Evolutionary conservation across 1,140 invertebrate genomes (phyloP), one percentile per base, ranked within the genome.

Genomic region (Drosophila subobscura): DNA sequence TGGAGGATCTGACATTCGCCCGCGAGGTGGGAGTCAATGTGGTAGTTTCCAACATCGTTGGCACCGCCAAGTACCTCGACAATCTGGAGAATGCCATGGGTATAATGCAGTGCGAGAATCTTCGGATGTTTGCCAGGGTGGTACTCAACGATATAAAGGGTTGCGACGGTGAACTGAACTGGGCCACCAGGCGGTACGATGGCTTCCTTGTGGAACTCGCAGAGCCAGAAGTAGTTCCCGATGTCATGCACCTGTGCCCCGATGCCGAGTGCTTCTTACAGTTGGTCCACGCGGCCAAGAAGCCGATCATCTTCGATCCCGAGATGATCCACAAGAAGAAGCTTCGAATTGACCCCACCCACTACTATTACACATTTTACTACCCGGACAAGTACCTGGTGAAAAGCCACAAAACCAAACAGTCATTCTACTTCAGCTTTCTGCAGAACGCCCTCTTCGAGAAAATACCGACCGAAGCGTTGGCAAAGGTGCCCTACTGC

Each of bases 1-100:
- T 91, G 5, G 90, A 91, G 61, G 90, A 91, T 23, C 54, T 90
- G 4, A 90, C 90, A 3, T 91, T 91, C 45, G 75, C 76, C 16
- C 75, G 73, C 2, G 88, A 90, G 42, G 81, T 80, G 23, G 90
- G 90, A 5, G 45, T 91, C 1, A 88, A 90, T 47, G 77, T 90
- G 37, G 61, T 91, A 0, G 54, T 91, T 3, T 89, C 83, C 5
- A 23, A 85, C 29, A 65, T 89, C 5, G 27, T 66, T 0, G 90
- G 90, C 23, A 79, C 65, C 5, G 23, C 58, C 0, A 14, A 50
- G 12, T 91, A 91, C 44, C 27, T 90, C 6, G 37, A 84, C 5
- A 42, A 89, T 56, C 23, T 91, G 52, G 59, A 78, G 42, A 37
- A 60, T 0, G 55, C 72, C 0, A 64, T 91, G 72, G 0, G 1